Base-by-base conservation (phyloP, 2,113 vertebrate species). In the Nettapus auritus region DNA sequence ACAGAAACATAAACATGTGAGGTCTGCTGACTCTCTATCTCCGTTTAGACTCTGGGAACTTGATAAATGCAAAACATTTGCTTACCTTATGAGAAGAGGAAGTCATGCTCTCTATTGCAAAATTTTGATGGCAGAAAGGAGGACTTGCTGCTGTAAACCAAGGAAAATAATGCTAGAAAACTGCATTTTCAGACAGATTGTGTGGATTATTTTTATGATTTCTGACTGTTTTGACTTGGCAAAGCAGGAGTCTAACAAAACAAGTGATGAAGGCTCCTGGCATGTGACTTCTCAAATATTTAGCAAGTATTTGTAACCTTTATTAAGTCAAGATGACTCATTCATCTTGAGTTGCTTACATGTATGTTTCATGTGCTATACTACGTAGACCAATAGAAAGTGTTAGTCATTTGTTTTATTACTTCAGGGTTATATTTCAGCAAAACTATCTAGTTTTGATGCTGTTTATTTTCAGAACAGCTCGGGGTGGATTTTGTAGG, bases 51-150 rank as follows among this genome's bases (percentile, higher is more conserved):
- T 85, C 91, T 94, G 95, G 89, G 96, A 97, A 95, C 95, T 95
- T 94, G 92, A 97, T 89, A 95, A 96, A 96, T 80, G 94, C 96
- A 94, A 94, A 97, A 93, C 94, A 94, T 96, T 97, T 96, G 93
- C 94, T 94, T 97, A 96, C 96, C 91, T 96, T 96, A 96, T 78
- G 81, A 90, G 86, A 86, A 91, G 60, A 92, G 94, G 94, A 93
- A 94, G 89, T 95, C 64, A 0, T 86, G 89, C 64, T 95, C 82
- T 78, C 79, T 74, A 15, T 94, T 95, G 86, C 95, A 94, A 93
- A 90, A 87, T 85, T 63, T 42, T 42, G 70, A 77, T 23, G 82
- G 67, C 36, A 89, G 94, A 83, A 84, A 10, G 83, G 90, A 93
- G 82, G 67, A n/a, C 92, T 93, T 26, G 0, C 69, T 87, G 84